Percentiles rank a stretch among this genome's conserved stretches.
phyloP scores from a whole-genome alignment of 2,888 invertebrate species.

The Spisula subtruncata region DNA sequence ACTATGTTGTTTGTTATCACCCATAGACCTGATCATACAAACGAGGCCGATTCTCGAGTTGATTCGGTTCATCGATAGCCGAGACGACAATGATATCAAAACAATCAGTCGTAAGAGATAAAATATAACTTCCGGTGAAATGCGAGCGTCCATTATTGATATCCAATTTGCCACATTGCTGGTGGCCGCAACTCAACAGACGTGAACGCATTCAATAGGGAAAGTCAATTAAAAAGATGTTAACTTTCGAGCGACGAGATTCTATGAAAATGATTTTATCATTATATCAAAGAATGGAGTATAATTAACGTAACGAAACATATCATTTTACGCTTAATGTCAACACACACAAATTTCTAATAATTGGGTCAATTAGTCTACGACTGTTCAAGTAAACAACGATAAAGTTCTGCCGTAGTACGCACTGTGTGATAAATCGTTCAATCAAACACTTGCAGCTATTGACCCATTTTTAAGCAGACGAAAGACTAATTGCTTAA shows the following conservation, averaged over 20 bases:
- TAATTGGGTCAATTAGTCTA: conserved; percentile 51
- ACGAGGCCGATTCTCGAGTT: conserved; percentile 28
- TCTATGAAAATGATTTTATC: conserved; percentile 21
- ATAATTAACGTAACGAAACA: conserved; percentile 29
- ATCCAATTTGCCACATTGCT: conserved; percentile 38
- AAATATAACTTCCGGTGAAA: conserved; percentile 35
- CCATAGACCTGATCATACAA: conserved; percentile 1
- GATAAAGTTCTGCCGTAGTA: neutral
- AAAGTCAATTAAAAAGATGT: conserved; percentile 43
- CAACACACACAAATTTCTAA: conserved; percentile 31
- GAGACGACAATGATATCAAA: conserved; percentile 36
- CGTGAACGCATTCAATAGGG: conserved; percentile 29
- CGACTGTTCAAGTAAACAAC: conserved; percentile 38
- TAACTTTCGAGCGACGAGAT: neutral
- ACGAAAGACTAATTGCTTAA: neutral
- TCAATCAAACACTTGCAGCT: conserved; percentile 25
- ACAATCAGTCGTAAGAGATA: conserved; percentile 45
- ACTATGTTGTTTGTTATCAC: conserved; percentile 24
- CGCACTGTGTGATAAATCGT: conserved; percentile 1
- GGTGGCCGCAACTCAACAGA: conserved; percentile 34
- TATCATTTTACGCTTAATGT: conserved; percentile 13
- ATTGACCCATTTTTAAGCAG: conserved; percentile 15
- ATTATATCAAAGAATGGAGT: conserved; percentile 31
- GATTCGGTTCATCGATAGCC: conserved; percentile 35
- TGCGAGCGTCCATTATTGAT: conserved; percentile 37